phyloP scores from a whole-genome alignment of 2,113 vertebrate genomes.

The Gadus macrocephalus region DNA sequence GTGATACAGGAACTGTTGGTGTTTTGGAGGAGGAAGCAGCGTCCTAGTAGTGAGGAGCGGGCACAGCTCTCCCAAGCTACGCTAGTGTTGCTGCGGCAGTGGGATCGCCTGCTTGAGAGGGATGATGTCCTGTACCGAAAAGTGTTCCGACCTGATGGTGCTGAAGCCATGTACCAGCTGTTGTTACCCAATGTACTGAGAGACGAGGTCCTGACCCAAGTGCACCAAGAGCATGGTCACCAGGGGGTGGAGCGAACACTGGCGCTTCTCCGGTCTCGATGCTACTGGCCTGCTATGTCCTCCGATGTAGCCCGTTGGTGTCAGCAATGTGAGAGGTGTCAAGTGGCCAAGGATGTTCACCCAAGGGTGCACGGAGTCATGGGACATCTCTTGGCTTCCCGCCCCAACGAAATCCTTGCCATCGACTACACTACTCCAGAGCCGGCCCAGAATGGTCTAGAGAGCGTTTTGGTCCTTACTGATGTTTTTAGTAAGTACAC shows the following conservation, averaged over 20 bases:
- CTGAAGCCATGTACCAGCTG: background rate
- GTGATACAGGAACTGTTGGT: background rate
- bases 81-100: background rate
- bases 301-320: background rate
- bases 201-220: background rate
- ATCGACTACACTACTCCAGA: too few relatives aligned
- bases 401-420: too few relatives aligned
- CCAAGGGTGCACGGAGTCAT: too few relatives aligned
- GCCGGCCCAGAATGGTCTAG: too few relatives aligned
- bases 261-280: too few relatives aligned
- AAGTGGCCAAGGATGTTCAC: too few relatives aligned
- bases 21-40: background rate
- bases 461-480: too few relatives aligned
- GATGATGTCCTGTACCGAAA: background rate
- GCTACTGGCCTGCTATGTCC: background rate
- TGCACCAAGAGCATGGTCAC: conserved; percentile 9
- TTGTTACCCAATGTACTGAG: background rate
- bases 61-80: background rate
- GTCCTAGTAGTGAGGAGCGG: background rate
- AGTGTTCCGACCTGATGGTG: background rate
- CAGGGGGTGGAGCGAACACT: conserved; percentile 1
- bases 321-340: background rate
- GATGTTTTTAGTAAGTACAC: too few relatives aligned
- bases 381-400: too few relatives aligned
- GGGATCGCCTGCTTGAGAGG: conserved; percentile 12